phyloP scores from a whole-genome alignment of 2,113 vertebrate genomes.

The Planiliza haematocheilus region DNA sequence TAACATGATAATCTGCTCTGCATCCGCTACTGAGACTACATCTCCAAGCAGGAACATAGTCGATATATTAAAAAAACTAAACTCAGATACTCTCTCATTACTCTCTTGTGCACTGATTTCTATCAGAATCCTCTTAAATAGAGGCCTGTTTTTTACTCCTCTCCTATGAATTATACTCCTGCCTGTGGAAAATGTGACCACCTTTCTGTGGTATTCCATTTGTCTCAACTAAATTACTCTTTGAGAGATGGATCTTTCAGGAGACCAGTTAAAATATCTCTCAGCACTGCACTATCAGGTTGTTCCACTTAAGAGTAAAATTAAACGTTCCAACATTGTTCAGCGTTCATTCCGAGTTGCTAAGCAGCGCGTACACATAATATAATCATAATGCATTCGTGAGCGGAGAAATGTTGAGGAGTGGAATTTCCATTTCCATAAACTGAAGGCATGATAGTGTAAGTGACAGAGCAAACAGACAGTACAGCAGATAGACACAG shows the following conservation, averaged over 20 bases:
- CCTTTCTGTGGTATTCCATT: constrained; percentile 56
- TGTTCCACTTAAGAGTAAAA: constrained; percentile 57
- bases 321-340: constrained; percentile 68
- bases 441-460: constrained; percentile 52
- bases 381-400: constrained; percentile 60
- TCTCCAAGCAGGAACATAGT: constrained; percentile 4
- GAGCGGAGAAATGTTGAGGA: constrained; percentile 53
- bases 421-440: constrained; percentile 64
- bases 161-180: constrained; percentile 43
- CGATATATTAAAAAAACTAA: neutral
- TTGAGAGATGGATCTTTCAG: constrained; percentile 71
- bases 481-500: constrained; percentile 24
- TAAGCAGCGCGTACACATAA: constrained; percentile 67
- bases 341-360: constrained; percentile 68
- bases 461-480: constrained; percentile 55
- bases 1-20: constrained; percentile 28
- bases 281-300: constrained; percentile 61
- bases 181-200: constrained; percentile 72
- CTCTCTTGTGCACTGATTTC: neutral
- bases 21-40: constrained; percentile 21
- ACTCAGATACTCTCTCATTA: neutral
- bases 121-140: constrained; percentile 41
- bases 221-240: constrained; percentile 58
- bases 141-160: constrained; percentile 32
- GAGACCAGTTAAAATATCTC: constrained; percentile 71